These are phyloP conservation scores for Onychostoma macrolepis DNA, from an alignment of 2,113 vertebrate genomes.

Conservation along the genomic window DNA sequence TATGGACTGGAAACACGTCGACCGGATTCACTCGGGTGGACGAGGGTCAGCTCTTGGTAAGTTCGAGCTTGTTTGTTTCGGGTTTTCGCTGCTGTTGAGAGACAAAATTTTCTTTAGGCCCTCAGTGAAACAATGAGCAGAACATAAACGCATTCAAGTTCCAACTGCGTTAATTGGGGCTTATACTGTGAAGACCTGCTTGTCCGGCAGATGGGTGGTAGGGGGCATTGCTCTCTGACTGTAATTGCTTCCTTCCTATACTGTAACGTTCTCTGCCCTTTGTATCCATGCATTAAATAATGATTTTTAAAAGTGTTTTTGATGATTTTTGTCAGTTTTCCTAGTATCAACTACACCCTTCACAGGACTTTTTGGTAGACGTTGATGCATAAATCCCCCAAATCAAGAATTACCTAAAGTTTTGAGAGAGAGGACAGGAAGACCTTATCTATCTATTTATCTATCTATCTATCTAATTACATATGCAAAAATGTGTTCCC, in stretches of 20 bases:
- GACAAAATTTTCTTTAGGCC: background rate
- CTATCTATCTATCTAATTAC: too few species aligned
- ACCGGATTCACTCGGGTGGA: conserved; percentile 69
- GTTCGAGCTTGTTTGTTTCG: conserved; percentile 70
- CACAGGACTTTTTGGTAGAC: too few species aligned
- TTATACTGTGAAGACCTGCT: conserved; percentile 70
- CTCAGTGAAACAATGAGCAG: conserved; percentile 1
- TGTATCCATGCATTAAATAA: background rate
- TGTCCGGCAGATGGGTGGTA: conserved; percentile 76
- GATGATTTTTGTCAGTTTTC: background rate
- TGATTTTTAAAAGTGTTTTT: background rate
- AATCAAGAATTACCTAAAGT: too few species aligned
- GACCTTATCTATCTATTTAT: background rate
- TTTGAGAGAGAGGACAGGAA: background rate
- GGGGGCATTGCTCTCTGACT: conserved; percentile 64
- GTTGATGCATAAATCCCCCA: too few species aligned
- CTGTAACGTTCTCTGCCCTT: conserved; percentile 38
- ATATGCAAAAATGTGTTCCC: background rate
- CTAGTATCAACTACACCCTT: background rate
- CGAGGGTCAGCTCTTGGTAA: conserved; percentile 86
- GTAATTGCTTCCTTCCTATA: conserved; percentile 76
- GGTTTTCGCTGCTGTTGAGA: background rate
- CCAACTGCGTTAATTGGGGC: conserved; percentile 73
- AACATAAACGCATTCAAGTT: conserved; percentile 8
- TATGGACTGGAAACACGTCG: conserved; percentile 73